Conservation (phyloP, 92 coral and sea anemone species). For the Actinernus sp. region DNA sequence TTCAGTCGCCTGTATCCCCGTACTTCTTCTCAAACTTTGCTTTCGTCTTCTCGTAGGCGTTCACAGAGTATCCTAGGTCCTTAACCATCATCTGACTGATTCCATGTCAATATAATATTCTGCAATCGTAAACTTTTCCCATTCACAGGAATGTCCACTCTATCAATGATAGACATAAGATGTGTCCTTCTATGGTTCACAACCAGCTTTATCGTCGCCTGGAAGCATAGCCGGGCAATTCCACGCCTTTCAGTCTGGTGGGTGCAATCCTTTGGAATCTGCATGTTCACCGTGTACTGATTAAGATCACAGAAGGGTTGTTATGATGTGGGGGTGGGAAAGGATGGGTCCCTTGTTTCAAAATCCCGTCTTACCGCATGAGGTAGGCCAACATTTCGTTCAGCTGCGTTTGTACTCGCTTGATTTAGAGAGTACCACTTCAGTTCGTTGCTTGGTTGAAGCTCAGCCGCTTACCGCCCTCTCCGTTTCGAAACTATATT, state of each 20-base stretch:
- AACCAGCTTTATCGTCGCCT: slow-evolving; percentile 41
- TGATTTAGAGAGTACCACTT: slow-evolving; percentile 37
- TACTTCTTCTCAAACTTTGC: slow-evolving; percentile 41
- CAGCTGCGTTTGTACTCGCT: slow-evolving; percentile 41
- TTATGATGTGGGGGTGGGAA: too few relatives aligned
- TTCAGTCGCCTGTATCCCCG: too few relatives aligned
- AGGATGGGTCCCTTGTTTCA: too few relatives aligned
- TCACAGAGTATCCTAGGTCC: slow-evolving; percentile 52
- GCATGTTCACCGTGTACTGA: too few relatives aligned
- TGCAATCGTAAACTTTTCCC: slow-evolving; percentile 39
- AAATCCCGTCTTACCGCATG: too few relatives aligned
- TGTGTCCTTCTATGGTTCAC: slow-evolving; percentile 50
- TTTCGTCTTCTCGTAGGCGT: slow-evolving; percentile 51
- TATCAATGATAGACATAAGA: slow-evolving; percentile 33
- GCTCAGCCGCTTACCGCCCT: slow-evolving; percentile 34
- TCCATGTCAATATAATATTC: too few relatives aligned
- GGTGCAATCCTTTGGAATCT: too few relatives aligned
- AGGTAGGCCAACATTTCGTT: too few relatives aligned
- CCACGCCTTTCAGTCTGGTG: slow-evolving; percentile 48
- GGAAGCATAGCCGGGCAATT: slow-evolving; percentile 40
- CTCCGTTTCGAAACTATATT: too few relatives aligned
- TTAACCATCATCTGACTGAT: too few relatives aligned
- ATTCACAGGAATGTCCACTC: slow-evolving; percentile 31
- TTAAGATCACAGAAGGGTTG: too few relatives aligned
- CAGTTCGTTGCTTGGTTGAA: slow-evolving; percentile 43